Base-by-base conservation (phyloP, 2,113 vertebrate genomes). In the Sinocyclocheilus rhinocerous region DNA sequence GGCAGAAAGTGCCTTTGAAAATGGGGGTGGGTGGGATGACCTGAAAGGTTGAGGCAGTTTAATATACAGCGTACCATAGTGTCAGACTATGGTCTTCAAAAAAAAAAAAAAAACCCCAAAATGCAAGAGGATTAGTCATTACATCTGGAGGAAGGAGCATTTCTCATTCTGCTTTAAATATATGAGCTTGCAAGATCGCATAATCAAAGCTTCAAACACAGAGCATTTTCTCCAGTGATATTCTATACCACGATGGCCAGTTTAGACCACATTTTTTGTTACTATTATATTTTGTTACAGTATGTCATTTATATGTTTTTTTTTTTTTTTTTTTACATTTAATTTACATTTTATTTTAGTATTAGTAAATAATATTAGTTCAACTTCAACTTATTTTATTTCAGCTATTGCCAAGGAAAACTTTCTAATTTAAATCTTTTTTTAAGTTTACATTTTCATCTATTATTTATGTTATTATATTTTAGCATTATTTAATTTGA, bases 1-100 rank as follows among this genome's bases (percentile, higher is more conserved):
- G 24, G 83, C 65, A 86, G 59, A 45, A 80, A 85, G 84, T 78
- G 85, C 26, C 84, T 85, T 48, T 73, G 76, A 83, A 76, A 88
- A 75, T 63, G 57, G 20, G 7, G 42, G 42, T 8, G 42, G 72
- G 22, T 59, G 75, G 87, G 10, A 48, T 88, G 84, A 88, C 87
- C 87, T 79, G 42, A 88, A 77, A 84, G 80, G n/a, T 63, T 16
- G 63, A 36, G 29, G 65, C 29, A 65, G 65, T 73, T 84, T 83
- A 73, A 83, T 84, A 76, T 48, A 33, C 42, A 65, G 57, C 36
- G 52, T 70, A 52, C n/a, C 42, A 2, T 48, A 73, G 18, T 76
- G 63, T 83, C 50, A 83, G 67, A 72, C 48, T n/a, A 57, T 36
- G 12, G 29, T 72, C 16, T 69, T 61, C 42, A 69, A 69, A 82